Base-by-base conservation (phyloP, 2,888 invertebrate genomes). In the Lithophane leautieri region DNA sequence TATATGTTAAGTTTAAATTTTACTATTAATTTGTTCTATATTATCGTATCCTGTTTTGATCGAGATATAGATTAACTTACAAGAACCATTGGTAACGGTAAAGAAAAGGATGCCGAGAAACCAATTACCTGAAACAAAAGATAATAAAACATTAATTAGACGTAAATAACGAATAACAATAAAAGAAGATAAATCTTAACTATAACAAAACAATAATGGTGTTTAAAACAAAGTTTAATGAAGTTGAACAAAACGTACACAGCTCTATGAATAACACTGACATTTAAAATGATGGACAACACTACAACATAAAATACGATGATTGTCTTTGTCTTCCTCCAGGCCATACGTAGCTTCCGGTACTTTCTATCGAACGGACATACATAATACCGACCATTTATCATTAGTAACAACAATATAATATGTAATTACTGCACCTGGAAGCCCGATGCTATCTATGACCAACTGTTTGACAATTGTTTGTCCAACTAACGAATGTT, bases 351-450 rank as follows among this genome's bases (percentile, higher is more conserved):
- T 81, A 70, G 82, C 89, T 89, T 90, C 90, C 91, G 85, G 72
- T 79, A 78, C 91, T 91, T 91, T 91, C 91, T 91, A 90, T 86
- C 84, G 73, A 83, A 82, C 82, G 82, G 75, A 86, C 83, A 90
- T 77, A 81, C 82, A 86, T 89, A 81, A 82, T 80, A 79, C 65
- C 62, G 42, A 50, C 73, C 81, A 81, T 87, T 88, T 87, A 82
- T 88, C 84, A 85, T 79, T 76, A 81, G 72, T 71, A 60, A 63
- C 61, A 76, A 86, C 84, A 87, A 79, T 76, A 84, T 62, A 73
- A 73, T 74, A 61, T 76, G 88, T 88, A 86, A 88, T 86, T 88
- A 86, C 65, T 66, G 42, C 3, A 77, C 86, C 66, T 81, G 63
- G 69, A 78, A 74, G 47, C 67, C 9, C 11, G 88, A 87, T 87